Evolutionary conservation across 2,797 vertebrate species (phyloP).

Genomic region (Betta splendens): DNA sequence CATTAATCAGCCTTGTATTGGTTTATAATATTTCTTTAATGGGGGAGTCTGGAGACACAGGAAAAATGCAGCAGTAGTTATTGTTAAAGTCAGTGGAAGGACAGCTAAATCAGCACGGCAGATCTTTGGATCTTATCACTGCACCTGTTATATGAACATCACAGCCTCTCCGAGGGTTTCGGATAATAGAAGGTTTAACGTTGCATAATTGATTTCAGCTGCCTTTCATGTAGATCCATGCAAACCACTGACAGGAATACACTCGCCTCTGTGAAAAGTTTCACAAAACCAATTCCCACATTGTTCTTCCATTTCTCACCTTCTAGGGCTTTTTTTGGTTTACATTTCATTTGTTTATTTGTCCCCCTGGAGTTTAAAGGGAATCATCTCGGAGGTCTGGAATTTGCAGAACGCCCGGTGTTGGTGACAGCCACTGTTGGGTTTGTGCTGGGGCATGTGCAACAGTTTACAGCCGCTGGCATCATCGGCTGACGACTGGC

Average conservation of each 20-base stretch:
- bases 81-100: slow-evolving; percentile 29
- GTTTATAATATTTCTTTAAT: slow-evolving; percentile 54
- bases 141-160: slow-evolving; percentile 42
- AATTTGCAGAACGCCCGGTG: slow-evolving; percentile 41
- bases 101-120: slow-evolving; percentile 15
- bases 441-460: slow-evolving; percentile 56
- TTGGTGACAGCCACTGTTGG: slow-evolving; percentile 54
- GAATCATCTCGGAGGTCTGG: slow-evolving; percentile 50
- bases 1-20: slow-evolving; percentile 55
- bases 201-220: slow-evolving; percentile 54
- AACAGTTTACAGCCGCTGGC: slow-evolving; percentile 64
- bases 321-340: slow-evolving; percentile 43
- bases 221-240: slow-evolving; percentile 34
- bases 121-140: slow-evolving; percentile 53
- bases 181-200: slow-evolving; percentile 45
- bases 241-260: slow-evolving; percentile 45
- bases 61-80: slow-evolving; percentile 38
- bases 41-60: slow-evolving; percentile 15
- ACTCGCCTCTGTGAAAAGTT: slow-evolving; percentile 31
- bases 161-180: slow-evolving; percentile 27
- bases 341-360: slow-evolving; percentile 64
- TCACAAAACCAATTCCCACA: slow-evolving; percentile 21
- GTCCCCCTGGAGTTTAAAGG: slow-evolving; percentile 58
- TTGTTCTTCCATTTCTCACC: slow-evolving; percentile 30
- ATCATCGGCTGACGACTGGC: slow-evolving; percentile 48